Evolutionary conservation across 2,888 invertebrate species (phyloP), one percentile per base, ranked within the genome.

Genomic region (Oligia latruncula): DNA sequence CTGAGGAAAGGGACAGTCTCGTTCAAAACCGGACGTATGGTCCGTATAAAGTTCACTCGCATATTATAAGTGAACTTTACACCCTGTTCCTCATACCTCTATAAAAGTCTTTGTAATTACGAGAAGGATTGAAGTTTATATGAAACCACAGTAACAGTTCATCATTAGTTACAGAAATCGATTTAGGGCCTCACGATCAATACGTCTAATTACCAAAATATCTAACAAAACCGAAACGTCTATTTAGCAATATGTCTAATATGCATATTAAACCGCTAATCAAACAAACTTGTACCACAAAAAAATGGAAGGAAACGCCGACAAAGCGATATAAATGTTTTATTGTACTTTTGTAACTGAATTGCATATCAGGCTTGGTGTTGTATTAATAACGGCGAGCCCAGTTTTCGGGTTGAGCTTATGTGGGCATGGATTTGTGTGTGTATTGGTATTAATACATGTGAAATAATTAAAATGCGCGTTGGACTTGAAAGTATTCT

Each of bases 241-340:
- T 35, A 23, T 20, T 40, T 20, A 65, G 0, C 20, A 20, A 65
- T 40, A 11, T 11, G 9, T 40, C 11, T 65, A 8, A 65, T 17
- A 23, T 23, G 40, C 40, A 40, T 65, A 40, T 13, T 5, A 35
- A 82, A 80, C 9, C 79, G 78, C 71, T 58, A 46, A 49, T n/a
- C n/a, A 72, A 74, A 70, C n/a, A 74, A 29, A 74, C 77, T 90
- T 90, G 77, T 2, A 77, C 90, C 88, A 84, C 76, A 87, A 55
- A 84, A 83, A 78, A 82, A 85, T 88, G 89, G 86, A 87, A 91
- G 88, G 89, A 89, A 90, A 88, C 79, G 87, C 90, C 90, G 88
- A 91, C 91, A 90, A 90, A 91, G 90, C 90, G 87, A 91, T 91
- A 92, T 92, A 91, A 90, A 92, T 90, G 90, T 91, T 92, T 92